These are phyloP conservation scores for Pseudococcus longispinus DNA, from an alignment of 2,888 invertebrate genomes.

Conservation along the genomic window DNA sequence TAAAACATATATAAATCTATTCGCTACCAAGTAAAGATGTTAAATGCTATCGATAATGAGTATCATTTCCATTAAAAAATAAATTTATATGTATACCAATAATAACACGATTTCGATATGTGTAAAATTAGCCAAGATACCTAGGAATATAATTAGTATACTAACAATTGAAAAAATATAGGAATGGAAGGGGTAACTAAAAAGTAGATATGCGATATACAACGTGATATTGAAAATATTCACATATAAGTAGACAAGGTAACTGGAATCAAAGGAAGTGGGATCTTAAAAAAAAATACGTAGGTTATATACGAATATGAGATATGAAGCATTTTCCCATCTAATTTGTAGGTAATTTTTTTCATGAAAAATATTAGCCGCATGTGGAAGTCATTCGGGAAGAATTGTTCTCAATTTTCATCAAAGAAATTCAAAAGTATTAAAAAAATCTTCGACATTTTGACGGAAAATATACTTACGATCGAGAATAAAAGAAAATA, in stretches of 20 bases:
- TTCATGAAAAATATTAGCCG: neutral
- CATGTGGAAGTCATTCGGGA: neutral
- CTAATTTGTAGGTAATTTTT: no score
- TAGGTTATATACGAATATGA: neutral
- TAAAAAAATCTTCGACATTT: neutral
- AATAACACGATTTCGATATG: conserved; percentile 19
- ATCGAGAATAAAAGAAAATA: neutral
- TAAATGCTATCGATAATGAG: conserved; percentile 19
- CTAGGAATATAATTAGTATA: neutral
- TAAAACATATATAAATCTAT: neutral
- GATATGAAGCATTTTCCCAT: neutral
- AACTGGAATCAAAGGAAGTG: neutral
- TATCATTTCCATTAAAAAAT: conserved; percentile 22
- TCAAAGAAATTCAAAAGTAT: neutral
- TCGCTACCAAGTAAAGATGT: conserved; percentile 4
- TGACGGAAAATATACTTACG: neutral
- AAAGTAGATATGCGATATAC: neutral
- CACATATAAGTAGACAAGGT: neutral
- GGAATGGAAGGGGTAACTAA: neutral
- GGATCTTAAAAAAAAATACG: neutral
- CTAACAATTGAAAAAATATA: neutral
- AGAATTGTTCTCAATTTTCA: conserved; percentile 1
- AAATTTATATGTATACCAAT: neutral
- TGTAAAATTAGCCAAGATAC: neutral
- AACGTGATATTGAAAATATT: neutral